Conservation (phyloP, 2,888 invertebrate species). For the Eudasyphora cyanicolor region DNA sequence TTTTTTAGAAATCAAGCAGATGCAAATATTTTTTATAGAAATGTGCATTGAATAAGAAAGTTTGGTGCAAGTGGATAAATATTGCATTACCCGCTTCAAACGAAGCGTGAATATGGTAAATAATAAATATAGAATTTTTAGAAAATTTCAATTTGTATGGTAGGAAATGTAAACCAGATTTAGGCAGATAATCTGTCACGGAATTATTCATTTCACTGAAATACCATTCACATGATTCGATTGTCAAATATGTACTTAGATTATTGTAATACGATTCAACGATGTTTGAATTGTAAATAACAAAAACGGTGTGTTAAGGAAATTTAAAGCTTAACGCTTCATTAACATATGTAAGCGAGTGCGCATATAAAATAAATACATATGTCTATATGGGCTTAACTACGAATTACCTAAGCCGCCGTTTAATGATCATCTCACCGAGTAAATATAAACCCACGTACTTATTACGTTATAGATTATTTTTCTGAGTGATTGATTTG, state of each 20-base stretch:
- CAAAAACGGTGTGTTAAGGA: background rate
- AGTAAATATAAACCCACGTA: background rate
- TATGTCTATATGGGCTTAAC: background rate
- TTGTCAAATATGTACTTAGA: background rate
- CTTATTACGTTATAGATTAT: background rate
- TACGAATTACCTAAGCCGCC: background rate
- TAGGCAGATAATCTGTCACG: too few species aligned
- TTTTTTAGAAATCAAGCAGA: too few species aligned
- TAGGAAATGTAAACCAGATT: too few species aligned
- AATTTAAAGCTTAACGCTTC: background rate
- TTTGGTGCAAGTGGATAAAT: too few species aligned
- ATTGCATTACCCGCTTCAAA: too few species aligned
- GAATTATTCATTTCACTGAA: background rate
- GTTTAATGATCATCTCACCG: background rate
- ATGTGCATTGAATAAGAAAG: too few species aligned
- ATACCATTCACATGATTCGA: background rate
- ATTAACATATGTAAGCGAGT: background rate
- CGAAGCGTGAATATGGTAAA: too few species aligned
- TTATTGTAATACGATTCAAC: background rate
- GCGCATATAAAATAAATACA: background rate
- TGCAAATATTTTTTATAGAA: too few species aligned
- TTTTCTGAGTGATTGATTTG: background rate
- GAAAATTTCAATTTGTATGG: too few species aligned
- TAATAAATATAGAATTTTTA: too few species aligned
- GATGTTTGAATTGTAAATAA: slow-evolving; percentile 33